phyloP scores from a whole-genome alignment of 2,888 invertebrate species.

The Auanema sp. region DNA sequence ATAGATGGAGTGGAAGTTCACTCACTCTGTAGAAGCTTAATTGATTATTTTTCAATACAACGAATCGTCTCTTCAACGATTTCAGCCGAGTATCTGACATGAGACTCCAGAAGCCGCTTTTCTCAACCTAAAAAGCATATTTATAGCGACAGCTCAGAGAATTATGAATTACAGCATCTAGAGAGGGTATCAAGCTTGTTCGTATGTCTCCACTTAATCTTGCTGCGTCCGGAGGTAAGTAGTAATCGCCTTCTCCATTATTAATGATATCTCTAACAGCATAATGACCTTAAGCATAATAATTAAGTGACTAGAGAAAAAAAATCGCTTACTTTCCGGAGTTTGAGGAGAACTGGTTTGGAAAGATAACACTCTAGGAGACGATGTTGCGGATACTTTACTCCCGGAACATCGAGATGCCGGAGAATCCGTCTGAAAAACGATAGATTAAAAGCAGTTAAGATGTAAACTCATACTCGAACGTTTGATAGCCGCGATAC shows the following conservation, averaged over 20 bases:
- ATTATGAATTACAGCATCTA: slow-evolving; percentile 6
- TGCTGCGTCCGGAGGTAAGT: slow-evolving; percentile 22
- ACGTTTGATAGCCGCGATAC: slow-evolving; percentile 22
- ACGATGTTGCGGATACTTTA: not conserved
- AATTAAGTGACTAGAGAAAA: not conserved
- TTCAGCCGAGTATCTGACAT: slow-evolving; percentile 86
- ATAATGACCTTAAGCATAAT: not conserved
- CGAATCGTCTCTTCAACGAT: slow-evolving; percentile 94
- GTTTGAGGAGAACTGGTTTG: slow-evolving; percentile 8
- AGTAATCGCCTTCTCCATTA: slow-evolving; percentile 14
- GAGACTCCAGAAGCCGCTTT: slow-evolving; percentile 84
- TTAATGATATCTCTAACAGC: not conserved
- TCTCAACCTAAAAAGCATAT: slow-evolving; percentile 71
- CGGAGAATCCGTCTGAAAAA: not conserved
- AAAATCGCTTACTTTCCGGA: slow-evolving; percentile 9
- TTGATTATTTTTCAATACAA: slow-evolving; percentile 87
- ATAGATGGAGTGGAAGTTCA: not conserved
- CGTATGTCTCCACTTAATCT: slow-evolving; percentile 10
- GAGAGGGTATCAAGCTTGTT: slow-evolving; percentile 7
- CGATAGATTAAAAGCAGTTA: slow-evolving; percentile 2
- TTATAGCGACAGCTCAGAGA: not conserved
- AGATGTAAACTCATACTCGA: not conserved
- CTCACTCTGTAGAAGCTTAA: slow-evolving; percentile 85
- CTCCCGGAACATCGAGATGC: not conserved
- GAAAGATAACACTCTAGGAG: slow-evolving; percentile 14